Evolutionary conservation across 2,888 invertebrate genomes (phyloP).

Genomic region (Aspidapion aeneum): DNA sequence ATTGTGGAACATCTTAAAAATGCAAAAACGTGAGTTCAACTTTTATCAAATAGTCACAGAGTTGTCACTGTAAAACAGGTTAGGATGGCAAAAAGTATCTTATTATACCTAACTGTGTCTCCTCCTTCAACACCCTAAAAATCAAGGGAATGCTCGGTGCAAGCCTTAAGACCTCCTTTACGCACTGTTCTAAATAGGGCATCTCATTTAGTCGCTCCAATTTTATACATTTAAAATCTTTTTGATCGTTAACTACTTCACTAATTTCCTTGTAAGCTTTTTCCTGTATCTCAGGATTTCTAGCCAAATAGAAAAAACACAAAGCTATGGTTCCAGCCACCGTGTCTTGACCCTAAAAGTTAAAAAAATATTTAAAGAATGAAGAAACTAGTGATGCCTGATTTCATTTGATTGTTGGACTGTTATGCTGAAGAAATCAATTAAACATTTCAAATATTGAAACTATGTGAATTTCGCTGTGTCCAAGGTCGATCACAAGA

Average conservation of each 20-base stretch:
- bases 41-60: too few relatives aligned
- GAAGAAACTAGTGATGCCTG: too few relatives aligned
- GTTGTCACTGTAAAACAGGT: too few relatives aligned
- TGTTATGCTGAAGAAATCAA: too few relatives aligned
- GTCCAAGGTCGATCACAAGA: too few relatives aligned
- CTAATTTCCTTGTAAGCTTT: constrained; percentile 51
- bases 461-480: too few relatives aligned
- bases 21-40: too few relatives aligned
- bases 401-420: too few relatives aligned
- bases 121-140: constrained; percentile 55
- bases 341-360: constrained; percentile 56
- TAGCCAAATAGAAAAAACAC: constrained; percentile 53
- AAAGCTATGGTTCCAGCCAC: constrained; percentile 57
- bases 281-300: constrained; percentile 51
- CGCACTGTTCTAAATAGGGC: constrained; percentile 65
- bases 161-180: constrained; percentile 64
- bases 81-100: too few relatives aligned
- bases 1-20: too few relatives aligned
- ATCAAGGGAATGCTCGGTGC: constrained; percentile 67
- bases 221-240: constrained; percentile 41
- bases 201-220: constrained; percentile 60
- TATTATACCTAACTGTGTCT: constrained; percentile 57
- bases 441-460: too few relatives aligned
- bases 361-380: too few relatives aligned
- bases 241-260: constrained; percentile 50